Base-by-base conservation (phyloP, 2,888 invertebrate species). In the Temnothorax rugatulus region DNA sequence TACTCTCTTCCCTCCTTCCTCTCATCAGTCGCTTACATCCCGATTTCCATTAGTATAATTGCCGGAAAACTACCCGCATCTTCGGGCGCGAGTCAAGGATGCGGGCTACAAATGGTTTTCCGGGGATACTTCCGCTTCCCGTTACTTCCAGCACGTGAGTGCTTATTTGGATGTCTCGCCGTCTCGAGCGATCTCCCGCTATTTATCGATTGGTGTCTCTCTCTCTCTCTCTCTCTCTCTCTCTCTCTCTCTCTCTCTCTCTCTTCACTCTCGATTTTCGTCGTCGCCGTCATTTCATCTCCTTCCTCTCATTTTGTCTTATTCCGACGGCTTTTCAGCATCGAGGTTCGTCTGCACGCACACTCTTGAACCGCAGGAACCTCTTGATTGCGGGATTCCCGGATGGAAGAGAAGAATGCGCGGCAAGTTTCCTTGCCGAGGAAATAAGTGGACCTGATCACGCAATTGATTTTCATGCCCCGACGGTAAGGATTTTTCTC, bases 41-140 rank as follows among this genome's bases (percentile, higher is more conserved):
- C 91, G 90, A 92, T 93, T 91, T 93, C 94, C 94, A 94, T 94
- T 94, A 94, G 94, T 93, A 94, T 95, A 95, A 95, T 95, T 95
- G 93, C 93, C 91, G 90, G 91, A 88, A 92, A 92, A 93, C 92
- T 92, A 93, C 92, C 92, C 92, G 93, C 91, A 93, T 93, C 92
- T 92, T 90, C 25, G 63, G 59, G 57, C 83, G 15, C 50, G 74
- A 88, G 83, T 82, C 64, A 73, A 83, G 83, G 90, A 93, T 92
- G 91, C 92, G 92, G 92, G 93, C 89, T 89, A 86, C 83, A 90
- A 88, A 90, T 84, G 79, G 59, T 86, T 89, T 81, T 74, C 90
- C 75, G 71, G 84, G 82, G 84, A 85, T 79, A 85, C 85, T 91
- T 82, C 86, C 86, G 84, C 82, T 69, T 82, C 63, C 82, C 83